Evolutionary conservation across 2,797 vertebrate species (phyloP), one percentile per base, ranked within the genome.

Genomic region (Gymnothorax reevesii): DNA sequence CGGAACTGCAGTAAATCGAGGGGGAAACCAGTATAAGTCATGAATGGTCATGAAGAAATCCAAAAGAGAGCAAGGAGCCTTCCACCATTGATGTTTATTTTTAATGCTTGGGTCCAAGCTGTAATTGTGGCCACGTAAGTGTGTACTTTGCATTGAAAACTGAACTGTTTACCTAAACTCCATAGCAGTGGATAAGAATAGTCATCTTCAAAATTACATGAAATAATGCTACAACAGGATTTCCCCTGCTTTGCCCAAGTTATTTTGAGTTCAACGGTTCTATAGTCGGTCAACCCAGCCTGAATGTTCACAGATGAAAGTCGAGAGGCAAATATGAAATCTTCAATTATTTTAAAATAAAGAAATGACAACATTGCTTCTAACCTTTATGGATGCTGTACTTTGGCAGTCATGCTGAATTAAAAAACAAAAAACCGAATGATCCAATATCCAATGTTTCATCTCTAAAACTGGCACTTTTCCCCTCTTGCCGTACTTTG

Each of bases 401-500:
- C 59, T 89, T 80, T 88, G 89, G 85, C 87, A 91, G 84, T 84
- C 83, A 82, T 73, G 86, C 84, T 83, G 85, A 89, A 84, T 77
- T 71, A 13, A 5, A 33, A 52, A 57, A 83, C n/a, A 77, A 52
- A 15, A 75, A 64, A 57, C 84, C 85, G 64, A 42, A 42, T 42
- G 33, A 42, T 83, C 64, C 88, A 88, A 87, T 75, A 88, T 87
- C 84, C 62, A 86, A 62, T 52, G 83, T 88, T 86, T 54, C 83
- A 83, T 89, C 84, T 89, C 89, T 87, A 88, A 90, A 90, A 94
- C 92, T 91, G 88, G 49, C 86, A n/a, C 89, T 87, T 90, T 93
- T 94, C 94, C 91, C 90, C 54, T 60, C 66, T 69, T 27, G 92
- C 93, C 94, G 90, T 92, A 94, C 90, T 96, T 95, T 95, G 94